phyloP scores from a whole-genome alignment of 2,113 vertebrate genomes.

The Saccopteryx leptura region DNA sequence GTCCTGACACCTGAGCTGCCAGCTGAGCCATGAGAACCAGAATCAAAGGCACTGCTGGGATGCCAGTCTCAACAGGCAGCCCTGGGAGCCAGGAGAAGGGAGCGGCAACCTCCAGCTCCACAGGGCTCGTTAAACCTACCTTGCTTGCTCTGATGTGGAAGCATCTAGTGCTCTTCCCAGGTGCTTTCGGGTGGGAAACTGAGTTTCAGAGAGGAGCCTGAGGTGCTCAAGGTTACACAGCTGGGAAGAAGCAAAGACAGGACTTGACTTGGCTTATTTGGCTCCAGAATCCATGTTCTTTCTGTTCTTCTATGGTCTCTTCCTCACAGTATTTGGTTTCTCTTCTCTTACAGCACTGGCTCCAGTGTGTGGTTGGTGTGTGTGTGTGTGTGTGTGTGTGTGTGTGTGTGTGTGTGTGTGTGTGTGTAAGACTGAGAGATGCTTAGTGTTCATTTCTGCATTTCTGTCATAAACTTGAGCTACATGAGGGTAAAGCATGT shows the following conservation, averaged over 20 bases:
- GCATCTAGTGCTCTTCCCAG: not conserved
- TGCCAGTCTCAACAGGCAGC: not conserved
- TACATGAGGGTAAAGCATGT: not conserved
- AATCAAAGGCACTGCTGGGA: not conserved
- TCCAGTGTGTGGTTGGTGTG: not conserved
- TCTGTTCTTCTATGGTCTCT: not conserved
- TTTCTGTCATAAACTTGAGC: constrained; percentile 11
- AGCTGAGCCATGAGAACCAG: not conserved
- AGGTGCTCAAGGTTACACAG: not conserved
- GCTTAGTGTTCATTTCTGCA: not conserved
- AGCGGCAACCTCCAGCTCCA: not conserved
- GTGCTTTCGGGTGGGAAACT: not conserved
- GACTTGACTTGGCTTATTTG: not conserved
- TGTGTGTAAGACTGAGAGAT: not conserved
- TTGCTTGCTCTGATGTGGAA: not conserved
- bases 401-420: not conserved
- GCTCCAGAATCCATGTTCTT: not conserved
- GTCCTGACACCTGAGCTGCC: not conserved
- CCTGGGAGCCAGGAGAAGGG: not conserved
- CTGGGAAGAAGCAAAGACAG: not conserved
- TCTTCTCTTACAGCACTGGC: not conserved
- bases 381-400: not conserved
- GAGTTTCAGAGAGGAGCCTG: not conserved
- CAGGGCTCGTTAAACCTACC: not conserved
- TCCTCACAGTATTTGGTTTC: not conserved